Percentiles rank a stretch among this genome's conserved stretches.
Evolutionary conservation across 2,888 invertebrate species (phyloP).

Genomic region (Eupithecia abbreviata): DNA sequence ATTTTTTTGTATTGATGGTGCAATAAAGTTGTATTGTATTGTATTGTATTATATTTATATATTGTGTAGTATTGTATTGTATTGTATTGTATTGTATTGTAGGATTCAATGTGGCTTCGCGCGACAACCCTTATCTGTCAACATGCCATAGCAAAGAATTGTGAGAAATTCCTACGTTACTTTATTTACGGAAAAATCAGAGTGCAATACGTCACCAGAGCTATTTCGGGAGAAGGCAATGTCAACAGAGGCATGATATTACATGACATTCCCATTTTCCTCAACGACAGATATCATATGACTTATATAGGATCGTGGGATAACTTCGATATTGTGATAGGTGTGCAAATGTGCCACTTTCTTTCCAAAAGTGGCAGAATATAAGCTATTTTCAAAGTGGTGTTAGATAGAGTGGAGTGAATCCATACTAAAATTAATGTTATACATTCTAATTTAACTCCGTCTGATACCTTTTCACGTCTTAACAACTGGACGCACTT

Average conservation of each 20-base stretch:
- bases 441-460: too few species aligned
- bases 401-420: background rate
- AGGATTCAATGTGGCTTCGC: background rate
- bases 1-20: too few species aligned
- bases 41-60: too few species aligned
- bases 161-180: background rate
- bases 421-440: too few species aligned
- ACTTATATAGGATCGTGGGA: conserved; percentile 27
- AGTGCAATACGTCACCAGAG: conserved; percentile 5
- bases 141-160: background rate
- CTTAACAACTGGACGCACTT: too few species aligned
- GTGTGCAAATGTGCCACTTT: conserved; percentile 9
- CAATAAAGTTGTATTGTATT: too few species aligned
- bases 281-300: conserved; percentile 23
- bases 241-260: conserved; percentile 13
- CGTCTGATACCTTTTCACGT: too few species aligned
- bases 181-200: conserved; percentile 2
- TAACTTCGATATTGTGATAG: conserved; percentile 18
- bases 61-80: too few species aligned
- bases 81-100: too few species aligned
- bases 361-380: conserved; percentile 6
- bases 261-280: conserved; percentile 33
- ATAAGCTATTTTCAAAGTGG: background rate
- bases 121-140: background rate
- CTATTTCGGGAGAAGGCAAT: background rate